These are phyloP conservation scores for Antigone vipio DNA, from an alignment of 2,113 vertebrate genomes.

Conservation along the genomic window DNA sequence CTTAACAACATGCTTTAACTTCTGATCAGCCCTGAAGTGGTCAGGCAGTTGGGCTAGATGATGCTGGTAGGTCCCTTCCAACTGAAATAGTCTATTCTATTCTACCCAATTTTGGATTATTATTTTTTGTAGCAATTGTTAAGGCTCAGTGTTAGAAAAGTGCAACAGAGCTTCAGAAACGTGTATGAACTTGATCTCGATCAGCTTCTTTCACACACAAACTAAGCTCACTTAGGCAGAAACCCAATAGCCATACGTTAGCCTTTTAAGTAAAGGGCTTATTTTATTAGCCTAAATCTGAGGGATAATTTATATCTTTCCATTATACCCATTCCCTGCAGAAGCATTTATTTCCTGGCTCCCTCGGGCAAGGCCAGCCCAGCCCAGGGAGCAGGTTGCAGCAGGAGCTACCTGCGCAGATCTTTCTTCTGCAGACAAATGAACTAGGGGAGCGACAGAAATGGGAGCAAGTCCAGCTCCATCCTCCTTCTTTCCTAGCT, in stretches of 20 bases:
- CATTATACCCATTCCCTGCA: neutral
- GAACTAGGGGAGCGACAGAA: accelerated
- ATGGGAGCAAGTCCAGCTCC: neutral
- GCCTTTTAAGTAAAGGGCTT: neutral
- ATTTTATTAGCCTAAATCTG: neutral
- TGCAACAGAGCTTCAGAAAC: neutral
- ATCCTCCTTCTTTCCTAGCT: neutral
- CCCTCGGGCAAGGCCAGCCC: neutral
- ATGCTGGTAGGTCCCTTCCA: neutral
- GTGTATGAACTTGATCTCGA: neutral
- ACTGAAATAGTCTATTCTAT: neutral
- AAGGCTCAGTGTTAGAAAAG: neutral
- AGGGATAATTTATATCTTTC: neutral
- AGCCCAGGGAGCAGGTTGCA: neutral
- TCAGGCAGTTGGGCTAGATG: neutral
- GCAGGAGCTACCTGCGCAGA: neutral
- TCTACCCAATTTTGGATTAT: no score
- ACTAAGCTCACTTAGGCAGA: neutral
- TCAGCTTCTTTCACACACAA: neutral
- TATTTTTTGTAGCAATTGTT: neutral
- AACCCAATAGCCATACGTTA: neutral
- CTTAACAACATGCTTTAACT: neutral
- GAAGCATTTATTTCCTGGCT: neutral
- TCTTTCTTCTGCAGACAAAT: neutral
- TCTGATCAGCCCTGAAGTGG: neutral